Percentiles rank a stretch among this genome's conserved stretches.
These are phyloP conservation scores for Osedax fenrisi DNA, from an alignment of 2,888 invertebrate species.

Conservation along the genomic window DNA sequence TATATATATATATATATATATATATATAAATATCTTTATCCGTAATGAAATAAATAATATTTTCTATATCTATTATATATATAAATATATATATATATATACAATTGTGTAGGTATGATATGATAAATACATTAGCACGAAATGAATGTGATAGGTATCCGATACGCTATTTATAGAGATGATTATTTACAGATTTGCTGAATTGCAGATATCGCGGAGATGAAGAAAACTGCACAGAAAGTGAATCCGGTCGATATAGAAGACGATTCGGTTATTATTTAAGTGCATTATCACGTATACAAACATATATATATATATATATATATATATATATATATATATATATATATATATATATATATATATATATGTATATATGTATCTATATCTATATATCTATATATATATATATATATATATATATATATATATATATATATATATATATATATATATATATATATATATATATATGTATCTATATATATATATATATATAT, in stretches of 20 bases:
- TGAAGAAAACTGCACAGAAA: no score
- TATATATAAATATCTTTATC: neutral
- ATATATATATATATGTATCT: neutral
- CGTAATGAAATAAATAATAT: neutral
- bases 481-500: neutral
- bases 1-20: neutral
- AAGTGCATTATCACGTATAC: no score
- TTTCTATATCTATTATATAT: neutral
- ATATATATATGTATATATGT: neutral
- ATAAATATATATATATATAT: neutral
- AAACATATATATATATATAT: no score
- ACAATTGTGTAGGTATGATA: neutral
- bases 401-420: neutral
- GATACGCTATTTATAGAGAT: no score
- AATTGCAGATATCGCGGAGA: no score
- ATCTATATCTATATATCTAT: neutral
- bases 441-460: neutral
- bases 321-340: neutral
- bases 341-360: neutral
- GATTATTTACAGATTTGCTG: no score
- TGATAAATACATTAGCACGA: neutral
- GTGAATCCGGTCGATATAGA: no score
- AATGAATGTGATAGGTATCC: no score
- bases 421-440: neutral
- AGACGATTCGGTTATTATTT: no score